Evolutionary conservation across 2,888 invertebrate genomes (phyloP).

Genomic region (Xiphydria camelus): DNA sequence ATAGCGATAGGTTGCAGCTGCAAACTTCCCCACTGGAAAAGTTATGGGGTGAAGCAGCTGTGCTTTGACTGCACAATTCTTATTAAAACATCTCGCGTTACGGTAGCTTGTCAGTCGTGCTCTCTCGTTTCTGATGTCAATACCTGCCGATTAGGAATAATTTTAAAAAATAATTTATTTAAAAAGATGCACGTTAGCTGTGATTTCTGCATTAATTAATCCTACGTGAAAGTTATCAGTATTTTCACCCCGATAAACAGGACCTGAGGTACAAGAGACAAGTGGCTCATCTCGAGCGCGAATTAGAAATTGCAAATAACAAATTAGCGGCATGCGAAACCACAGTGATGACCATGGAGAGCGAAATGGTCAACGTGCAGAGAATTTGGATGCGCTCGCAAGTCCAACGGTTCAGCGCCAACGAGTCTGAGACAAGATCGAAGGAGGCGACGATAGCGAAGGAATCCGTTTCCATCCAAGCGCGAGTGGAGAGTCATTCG

Average conservation of each 20-base stretch:
- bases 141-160: no score
- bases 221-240: background rate
- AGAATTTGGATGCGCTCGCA: constrained; percentile 38
- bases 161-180: no score
- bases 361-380: constrained; percentile 40
- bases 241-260: constrained; percentile 20
- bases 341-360: constrained; percentile 38
- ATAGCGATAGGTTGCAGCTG: no score
- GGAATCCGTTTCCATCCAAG: constrained; percentile 27
- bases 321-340: constrained; percentile 37
- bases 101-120: no score
- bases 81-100: no score
- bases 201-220: no score
- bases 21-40: no score
- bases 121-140: no score
- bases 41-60: no score
- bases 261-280: constrained; percentile 42
- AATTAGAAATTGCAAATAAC: constrained; percentile 31
- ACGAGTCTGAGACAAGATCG: constrained; percentile 9
- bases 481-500: constrained; percentile 21
- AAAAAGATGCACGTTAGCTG: no score
- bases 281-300: constrained; percentile 43
- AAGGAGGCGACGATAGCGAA: constrained; percentile 18
- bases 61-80: no score
- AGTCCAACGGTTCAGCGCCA: constrained; percentile 12